Conservation (phyloP, 2,797 vertebrate genomes). For the Lagorchestes hirsutus region DNA sequence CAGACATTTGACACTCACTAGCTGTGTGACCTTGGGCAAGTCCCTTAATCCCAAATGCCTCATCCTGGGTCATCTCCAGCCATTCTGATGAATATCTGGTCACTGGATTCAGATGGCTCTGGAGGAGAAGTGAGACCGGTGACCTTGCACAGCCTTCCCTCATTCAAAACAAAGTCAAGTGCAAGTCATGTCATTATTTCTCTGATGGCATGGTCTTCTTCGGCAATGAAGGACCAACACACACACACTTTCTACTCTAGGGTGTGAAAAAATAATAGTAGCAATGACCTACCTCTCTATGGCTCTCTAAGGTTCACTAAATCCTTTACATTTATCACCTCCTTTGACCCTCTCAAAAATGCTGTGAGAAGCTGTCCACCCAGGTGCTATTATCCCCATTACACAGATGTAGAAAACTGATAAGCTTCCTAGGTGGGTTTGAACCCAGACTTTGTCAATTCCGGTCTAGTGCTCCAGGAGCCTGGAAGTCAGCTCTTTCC, state of each 20-base stretch:
- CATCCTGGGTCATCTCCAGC: too few relatives aligned
- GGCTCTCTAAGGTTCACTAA: neutral
- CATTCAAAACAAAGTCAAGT: too few relatives aligned
- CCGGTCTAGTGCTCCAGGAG: neutral
- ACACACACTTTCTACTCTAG: neutral
- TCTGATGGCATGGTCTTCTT: too few relatives aligned
- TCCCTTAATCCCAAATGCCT: too few relatives aligned
- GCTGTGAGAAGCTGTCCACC: neutral
- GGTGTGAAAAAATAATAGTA: neutral
- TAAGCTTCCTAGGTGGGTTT: neutral
- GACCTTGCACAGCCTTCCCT: too few relatives aligned
- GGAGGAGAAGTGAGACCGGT: too few relatives aligned
- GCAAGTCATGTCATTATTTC: too few relatives aligned
- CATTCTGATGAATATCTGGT: too few relatives aligned
- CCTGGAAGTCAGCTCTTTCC: constrained; percentile 28
- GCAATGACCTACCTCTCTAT: neutral
- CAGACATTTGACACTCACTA: too few relatives aligned
- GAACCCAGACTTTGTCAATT: neutral
- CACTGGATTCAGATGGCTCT: too few relatives aligned
- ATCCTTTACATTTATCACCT: neutral
- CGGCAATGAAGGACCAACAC: too few relatives aligned
- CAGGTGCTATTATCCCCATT: neutral
- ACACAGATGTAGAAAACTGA: neutral
- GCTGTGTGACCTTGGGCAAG: too few relatives aligned
- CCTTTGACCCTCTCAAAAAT: neutral